Evolutionary conservation across 2,888 invertebrate genomes (phyloP), one percentile per base, ranked within the genome.

Genomic region (Brachyptera putata): DNA sequence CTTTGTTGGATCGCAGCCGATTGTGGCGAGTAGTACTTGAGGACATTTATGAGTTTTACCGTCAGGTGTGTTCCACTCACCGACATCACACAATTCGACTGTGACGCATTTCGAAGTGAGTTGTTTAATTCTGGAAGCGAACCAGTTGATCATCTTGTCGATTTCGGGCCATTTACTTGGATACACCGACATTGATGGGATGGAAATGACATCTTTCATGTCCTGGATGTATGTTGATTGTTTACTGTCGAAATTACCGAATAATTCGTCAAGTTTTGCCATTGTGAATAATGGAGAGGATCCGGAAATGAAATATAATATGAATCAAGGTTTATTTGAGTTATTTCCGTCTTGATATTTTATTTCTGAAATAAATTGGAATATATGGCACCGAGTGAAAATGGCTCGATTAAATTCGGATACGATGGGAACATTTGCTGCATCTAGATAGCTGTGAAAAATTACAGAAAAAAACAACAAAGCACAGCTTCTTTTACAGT

Each of bases 1-100:
- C 53, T 53, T 53, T 2, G 34, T 53, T 4, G 34, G 53, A 22
- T 53, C 53, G 53, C 21, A 21, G 16, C 53, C 53, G 30, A 53
- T 14, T 18, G 16, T 34, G 9, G 53, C 53, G 11, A 36, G 11
- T 2, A 53, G 21, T 7, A 34, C 36, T 3, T 9, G 22, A n/a
- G 53, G 53, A 3, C 34, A 21, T 36, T 53, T 18, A 3, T 21
- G 18, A n/a, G 4, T 14, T n/a, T 24, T 24, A 9, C 36, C 34
- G 1, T 18, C 34, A 9, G n/a, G 22, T 9, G 46, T 46, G 9
- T 46, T 18, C 4, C 21, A 24, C n/a, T 21, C 46, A 24, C 21
- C 22, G 5, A 46, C 24, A 2, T 46, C 24, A 2, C 7, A 1
- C n/a, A 9, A 24, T 22, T 46, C 24, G 24, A 3, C n/a, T n/a